Evolutionary conservation across 1,140 invertebrate species (phyloP).

Genomic region (Drosophila orena): DNA sequence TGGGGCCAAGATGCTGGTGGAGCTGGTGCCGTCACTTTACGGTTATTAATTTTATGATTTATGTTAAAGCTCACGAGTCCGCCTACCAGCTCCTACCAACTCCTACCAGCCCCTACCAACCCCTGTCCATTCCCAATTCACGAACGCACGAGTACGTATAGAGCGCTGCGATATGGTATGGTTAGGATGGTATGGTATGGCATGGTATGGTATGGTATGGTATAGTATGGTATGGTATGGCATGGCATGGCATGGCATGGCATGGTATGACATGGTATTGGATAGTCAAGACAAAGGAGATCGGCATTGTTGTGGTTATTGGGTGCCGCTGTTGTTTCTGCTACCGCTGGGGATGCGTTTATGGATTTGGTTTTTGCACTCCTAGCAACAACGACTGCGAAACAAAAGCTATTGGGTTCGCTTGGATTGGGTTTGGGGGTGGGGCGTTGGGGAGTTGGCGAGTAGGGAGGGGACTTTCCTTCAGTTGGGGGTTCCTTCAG

Average conservation of each 20-base stretch:
- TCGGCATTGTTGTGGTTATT: constrained; percentile 47
- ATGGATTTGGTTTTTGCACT: constrained; percentile 74
- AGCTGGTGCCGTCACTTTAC: constrained; percentile 82
- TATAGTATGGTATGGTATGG: neutral
- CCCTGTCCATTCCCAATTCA: constrained; percentile 11
- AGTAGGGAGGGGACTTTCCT: neutral
- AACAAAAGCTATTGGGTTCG: constrained; percentile 49
- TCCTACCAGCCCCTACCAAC: too few relatives aligned
- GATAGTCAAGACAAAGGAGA: constrained; percentile 48
- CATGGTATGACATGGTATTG: neutral
- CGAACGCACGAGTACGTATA: constrained; percentile 14
- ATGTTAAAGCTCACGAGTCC: constrained; percentile 79
- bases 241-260: neutral
- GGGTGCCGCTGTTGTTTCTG: constrained; percentile 47
- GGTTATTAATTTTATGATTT: constrained; percentile 84
- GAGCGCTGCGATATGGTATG: neutral
- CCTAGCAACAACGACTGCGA: constrained; percentile 47
- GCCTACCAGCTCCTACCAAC: constrained; percentile 20
- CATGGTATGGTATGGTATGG: neutral
- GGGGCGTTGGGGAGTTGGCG: neutral
- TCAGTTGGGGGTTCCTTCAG: constrained; percentile 16
- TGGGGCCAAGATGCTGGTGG: constrained; percentile 63
- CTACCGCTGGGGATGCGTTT: constrained; percentile 68
- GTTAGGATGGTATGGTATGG: neutral
- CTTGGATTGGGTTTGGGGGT: too few relatives aligned